Percentiles rank a stretch among this genome's conserved stretches.
Evolutionary conservation across 2,113 vertebrate genomes (phyloP).

Genomic region (Anhinga anhinga): DNA sequence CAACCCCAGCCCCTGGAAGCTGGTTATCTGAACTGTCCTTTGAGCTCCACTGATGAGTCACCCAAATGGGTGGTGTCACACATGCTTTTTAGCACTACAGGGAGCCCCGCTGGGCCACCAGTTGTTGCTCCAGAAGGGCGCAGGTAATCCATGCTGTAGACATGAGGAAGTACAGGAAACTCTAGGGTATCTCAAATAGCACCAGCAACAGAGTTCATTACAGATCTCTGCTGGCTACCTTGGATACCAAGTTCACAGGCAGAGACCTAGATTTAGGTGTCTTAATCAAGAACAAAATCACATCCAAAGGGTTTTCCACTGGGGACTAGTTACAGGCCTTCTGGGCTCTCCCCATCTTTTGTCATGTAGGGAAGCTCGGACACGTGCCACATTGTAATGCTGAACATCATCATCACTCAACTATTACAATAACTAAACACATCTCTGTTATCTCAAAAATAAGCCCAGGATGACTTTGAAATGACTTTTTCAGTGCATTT

Average conservation of each 20-base stretch:
- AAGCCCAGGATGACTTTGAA: slow-evolving; percentile 11
- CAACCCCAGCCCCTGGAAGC: not conserved
- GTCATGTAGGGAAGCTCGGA: not conserved
- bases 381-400: not conserved
- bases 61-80: not conserved
- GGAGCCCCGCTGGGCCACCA: not conserved
- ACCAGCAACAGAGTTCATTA: not conserved
- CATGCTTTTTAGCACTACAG: not conserved
- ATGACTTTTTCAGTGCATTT: not conserved
- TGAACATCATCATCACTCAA: not conserved
- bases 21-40: not conserved
- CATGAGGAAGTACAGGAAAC: not conserved
- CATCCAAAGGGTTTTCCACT: not conserved
- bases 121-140: not conserved
- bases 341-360: not conserved
- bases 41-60: not conserved
- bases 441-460: not conserved
- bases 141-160: not conserved
- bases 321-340: not conserved
- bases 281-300: not conserved
- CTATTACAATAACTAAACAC: not conserved
- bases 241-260: not conserved
- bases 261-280: not conserved
- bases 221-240: not conserved
- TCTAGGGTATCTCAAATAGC: not conserved